Evolutionary conservation across 2,113 vertebrate species (phyloP).

Genomic region (Antechinus flavipes): DNA sequence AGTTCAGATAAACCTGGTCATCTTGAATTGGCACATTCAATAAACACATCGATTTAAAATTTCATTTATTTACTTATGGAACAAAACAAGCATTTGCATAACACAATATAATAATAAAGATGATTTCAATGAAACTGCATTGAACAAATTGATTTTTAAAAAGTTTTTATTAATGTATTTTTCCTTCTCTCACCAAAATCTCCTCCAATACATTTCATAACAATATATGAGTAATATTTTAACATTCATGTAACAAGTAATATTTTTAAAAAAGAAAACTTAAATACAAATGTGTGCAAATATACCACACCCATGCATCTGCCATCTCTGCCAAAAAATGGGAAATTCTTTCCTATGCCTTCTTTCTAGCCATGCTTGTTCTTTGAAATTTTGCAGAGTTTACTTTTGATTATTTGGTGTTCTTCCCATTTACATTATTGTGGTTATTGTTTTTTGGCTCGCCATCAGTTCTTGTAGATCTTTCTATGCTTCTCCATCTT

Average conservation of each 20-base stretch:
- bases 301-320: not conserved
- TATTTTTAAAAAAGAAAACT: not conserved
- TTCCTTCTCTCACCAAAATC: not conserved
- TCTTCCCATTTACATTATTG: not conserved
- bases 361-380: not conserved
- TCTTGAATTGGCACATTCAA: conserved; percentile 16
- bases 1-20: not conserved
- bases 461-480: not conserved
- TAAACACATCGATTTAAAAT: conserved; percentile 36
- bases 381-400: not conserved
- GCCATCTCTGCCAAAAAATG: not conserved
- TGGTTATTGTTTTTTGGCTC: not conserved
- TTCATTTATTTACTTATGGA: conserved; percentile 3
- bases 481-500: not conserved
- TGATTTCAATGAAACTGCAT: not conserved
- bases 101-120: not conserved
- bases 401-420: not conserved
- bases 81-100: not conserved
- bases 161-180: not conserved
- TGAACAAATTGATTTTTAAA: not conserved
- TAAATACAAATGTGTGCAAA: not conserved
- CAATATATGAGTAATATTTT: not conserved
- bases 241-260: not conserved
- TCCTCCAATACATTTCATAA: not conserved
- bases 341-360: not conserved